Evolutionary conservation across 1,140 invertebrate genomes (phyloP).

Genomic region (Heterodera schachtii): DNA sequence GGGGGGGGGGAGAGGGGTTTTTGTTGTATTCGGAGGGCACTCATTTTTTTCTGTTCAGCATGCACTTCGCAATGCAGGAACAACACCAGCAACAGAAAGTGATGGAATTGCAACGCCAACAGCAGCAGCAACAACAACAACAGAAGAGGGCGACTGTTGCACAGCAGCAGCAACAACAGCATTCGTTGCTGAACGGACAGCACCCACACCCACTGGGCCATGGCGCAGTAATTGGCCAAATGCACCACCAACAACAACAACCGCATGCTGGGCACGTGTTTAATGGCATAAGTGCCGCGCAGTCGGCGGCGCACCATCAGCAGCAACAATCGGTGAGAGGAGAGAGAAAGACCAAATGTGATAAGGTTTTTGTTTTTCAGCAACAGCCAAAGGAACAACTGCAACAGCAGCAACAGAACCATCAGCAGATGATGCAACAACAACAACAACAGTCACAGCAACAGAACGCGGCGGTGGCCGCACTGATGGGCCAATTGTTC

Average conservation of each 20-base stretch:
- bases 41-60: conserved; percentile 20
- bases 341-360: too few relatives aligned
- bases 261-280: conserved; percentile 9
- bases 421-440: neutral
- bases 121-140: conserved; percentile 43
- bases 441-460: conserved; percentile 11
- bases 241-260: neutral
- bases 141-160: conserved; percentile 25
- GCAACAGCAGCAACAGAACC: conserved; percentile 20
- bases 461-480: neutral
- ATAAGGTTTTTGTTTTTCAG: neutral
- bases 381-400: conserved; percentile 21
- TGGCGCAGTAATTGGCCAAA: neutral
- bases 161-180: conserved; percentile 21
- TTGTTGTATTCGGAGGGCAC: too few relatives aligned
- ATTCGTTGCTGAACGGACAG: conserved; percentile 24
- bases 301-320: neutral
- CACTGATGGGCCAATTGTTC: conserved; percentile 19
- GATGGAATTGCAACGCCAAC: conserved; percentile 38
- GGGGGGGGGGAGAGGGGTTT: too few relatives aligned
- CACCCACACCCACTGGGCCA: neutral
- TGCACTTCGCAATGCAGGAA: conserved; percentile 24
- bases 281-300: neutral
- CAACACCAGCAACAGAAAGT: conserved; percentile 27
- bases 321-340: neutral